phyloP scores from a whole-genome alignment of 2,113 vertebrate genomes.

The Oreochromis spilurus region DNA sequence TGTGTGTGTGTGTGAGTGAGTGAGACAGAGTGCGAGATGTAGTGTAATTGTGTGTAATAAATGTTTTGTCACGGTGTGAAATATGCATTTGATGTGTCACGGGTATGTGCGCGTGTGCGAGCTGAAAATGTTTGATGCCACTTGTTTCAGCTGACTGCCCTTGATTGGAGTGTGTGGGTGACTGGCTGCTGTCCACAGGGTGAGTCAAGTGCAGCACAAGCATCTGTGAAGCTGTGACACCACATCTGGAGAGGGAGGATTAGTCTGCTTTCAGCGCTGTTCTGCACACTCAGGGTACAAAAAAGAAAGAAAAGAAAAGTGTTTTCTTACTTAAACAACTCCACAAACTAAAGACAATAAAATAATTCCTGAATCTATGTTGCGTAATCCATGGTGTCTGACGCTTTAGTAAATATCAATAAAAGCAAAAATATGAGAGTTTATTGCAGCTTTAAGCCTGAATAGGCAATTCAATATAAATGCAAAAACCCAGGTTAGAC shows the following conservation, averaged over 20 bases:
- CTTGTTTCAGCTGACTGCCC: conserved; percentile 16
- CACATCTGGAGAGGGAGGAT: background rate
- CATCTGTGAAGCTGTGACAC: background rate
- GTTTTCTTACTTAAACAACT: background rate
- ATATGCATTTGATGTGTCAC: background rate
- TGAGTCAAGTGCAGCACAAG: conserved; percentile 14
- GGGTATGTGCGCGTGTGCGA: background rate
- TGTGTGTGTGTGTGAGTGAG: no score
- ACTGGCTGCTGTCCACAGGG: conserved; percentile 7
- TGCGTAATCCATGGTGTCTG: background rate
- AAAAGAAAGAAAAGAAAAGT: background rate
- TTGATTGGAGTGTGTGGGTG: background rate
- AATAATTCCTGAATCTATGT: background rate
- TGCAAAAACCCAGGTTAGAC: background rate
- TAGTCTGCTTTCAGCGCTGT: background rate
- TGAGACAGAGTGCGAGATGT: background rate
- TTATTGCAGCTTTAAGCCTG: background rate
- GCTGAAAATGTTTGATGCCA: background rate
- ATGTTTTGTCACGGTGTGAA: conserved; percentile 13
- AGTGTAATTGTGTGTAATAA: conserved; percentile 34
- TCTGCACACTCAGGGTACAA: background rate
- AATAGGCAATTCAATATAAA: background rate
- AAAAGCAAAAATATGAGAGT: background rate
- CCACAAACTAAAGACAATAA: background rate
- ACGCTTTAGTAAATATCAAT: background rate